Base-by-base conservation (phyloP, 2,797 vertebrate genomes). In the Iguana delicatissima region DNA sequence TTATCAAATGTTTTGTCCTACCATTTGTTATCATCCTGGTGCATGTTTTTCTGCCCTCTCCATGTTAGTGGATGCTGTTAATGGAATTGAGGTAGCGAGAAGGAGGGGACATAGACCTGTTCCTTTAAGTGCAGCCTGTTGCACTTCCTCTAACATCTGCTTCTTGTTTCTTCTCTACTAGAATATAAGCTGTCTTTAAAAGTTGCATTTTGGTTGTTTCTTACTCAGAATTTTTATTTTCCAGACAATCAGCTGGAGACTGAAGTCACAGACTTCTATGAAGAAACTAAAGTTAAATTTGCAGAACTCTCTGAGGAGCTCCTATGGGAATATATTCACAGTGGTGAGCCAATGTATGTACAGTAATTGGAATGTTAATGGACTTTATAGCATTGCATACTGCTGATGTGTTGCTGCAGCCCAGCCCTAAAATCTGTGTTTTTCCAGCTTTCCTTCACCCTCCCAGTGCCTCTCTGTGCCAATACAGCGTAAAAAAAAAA, bases 201-300 rank as follows among this genome's bases (percentile, higher is more conserved):
- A 4, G 1, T 29, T 90, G 29, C 0, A 5, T 16, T 90, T 7
- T 69, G 22, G 83, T 67, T 4, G 84, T 38, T 95, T 91, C n/a
- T 95, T 91, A 73, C 90, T 55, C 79, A 81, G 38, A 80, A 14
- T 24, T 16, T 91, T 26, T 82, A 88, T 90, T 91, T 76, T 92
- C 13, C 94, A 99, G 98, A 95, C 1, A 96, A 96, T 50, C 96
- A 94, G 77, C 97, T 98, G 79, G 96, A 98, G 76, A 97, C 97
- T 62, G 97, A 98, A 88, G 83, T 98, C 38, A 95, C 96, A 0
- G 97, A 98, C 82, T 99, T 99, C 97, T 98, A 98, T n/a, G 99
- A 99, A 97, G 99, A 99, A 96, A 99, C 99, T 16, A 98, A 97
- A 95, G 99, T 99, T 89, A 98, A 98, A 95, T 99, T 99, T 98